Evolutionary conservation across 1,140 invertebrate genomes (phyloP), one percentile per base, ranked within the genome.

Genomic region (Aricia agestis): DNA sequence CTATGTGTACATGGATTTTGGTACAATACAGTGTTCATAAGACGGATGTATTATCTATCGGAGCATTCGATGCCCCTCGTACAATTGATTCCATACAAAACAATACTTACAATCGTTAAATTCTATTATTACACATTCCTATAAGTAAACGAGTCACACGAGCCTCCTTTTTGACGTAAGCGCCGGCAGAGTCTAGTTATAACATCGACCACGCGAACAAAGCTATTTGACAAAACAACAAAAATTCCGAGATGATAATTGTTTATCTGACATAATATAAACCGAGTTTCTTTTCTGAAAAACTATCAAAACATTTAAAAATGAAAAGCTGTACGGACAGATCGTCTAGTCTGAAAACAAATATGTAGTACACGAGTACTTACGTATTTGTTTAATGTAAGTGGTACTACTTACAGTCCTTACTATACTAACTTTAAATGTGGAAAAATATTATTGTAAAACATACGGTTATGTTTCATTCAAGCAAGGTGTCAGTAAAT

Each of bases 11-110:
- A 83, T 85, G 85, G 74, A 78, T 79, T 82, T 82, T 76, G 70
- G 82, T 82, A 79, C 83, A 82, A 82, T 82, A 84, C 85, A 72
- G 61, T 75, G 71, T 89, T 90, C 89, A 90, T 90, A 89, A 91
- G 89, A 91, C 89, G 89, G 89, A 90, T 90, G 86, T 86, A 86
- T 87, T 83, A 82, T 84, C 90, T 89, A 91, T 85, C 88, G 87
- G 76, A 79, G 83, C 84, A 86, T 89, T 85, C 87, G 86, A 86
- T 88, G 84, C 75, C 79, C 82, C 78, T 84, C 72, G 81, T 79
- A 82, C 82, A 85, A 78, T 85, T 84, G 82, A 84, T 75, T 85
- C 85, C 86, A 89, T 90, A 91, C 81, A 90, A 91, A 91, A 91
- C 89, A 88, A 88, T 87, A 86, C 86, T 87, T 91, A 90, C 89